A percentile compares a stretch with the other conserved stretches of the same genome.
phyloP scores from a whole-genome alignment of 2,888 invertebrate genomes.

The Polymixis flavicincta region DNA sequence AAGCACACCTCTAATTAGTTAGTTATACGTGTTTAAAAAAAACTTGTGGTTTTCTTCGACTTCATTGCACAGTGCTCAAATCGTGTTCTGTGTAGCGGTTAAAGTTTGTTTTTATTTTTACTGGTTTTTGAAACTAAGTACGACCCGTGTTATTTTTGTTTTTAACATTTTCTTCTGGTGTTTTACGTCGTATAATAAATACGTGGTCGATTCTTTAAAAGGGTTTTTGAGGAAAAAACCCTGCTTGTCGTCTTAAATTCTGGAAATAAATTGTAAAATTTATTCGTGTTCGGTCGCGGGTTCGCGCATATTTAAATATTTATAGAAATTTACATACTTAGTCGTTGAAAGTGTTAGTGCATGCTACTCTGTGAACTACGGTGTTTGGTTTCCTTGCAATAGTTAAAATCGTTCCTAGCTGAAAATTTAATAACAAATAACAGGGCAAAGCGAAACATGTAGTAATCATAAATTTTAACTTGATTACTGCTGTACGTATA shows the following conservation, averaged over 20 bases:
- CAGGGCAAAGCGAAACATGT: not conserved
- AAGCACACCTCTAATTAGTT: slow-evolving; percentile 72
- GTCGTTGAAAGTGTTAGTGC: slow-evolving; percentile 48
- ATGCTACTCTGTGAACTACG: slow-evolving; percentile 45
- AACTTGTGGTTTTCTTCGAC: slow-evolving; percentile 61
- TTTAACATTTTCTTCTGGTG: not conserved
- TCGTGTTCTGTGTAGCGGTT: slow-evolving; percentile 32
- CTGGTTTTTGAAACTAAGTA: slow-evolving; percentile 28
- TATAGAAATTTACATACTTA: slow-evolving; percentile 64
- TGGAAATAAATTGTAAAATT: slow-evolving; percentile 41
- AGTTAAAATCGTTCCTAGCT: not conserved
- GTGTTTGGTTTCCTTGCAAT: slow-evolving; percentile 15
- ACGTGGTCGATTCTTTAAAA: not conserved
- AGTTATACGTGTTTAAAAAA: slow-evolving; percentile 72
- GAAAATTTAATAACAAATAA: not conserved
- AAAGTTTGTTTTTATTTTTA: slow-evolving; percentile 8
- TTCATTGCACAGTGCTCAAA: slow-evolving; percentile 57
- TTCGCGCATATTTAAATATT: slow-evolving; percentile 64
- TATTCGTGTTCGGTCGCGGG: slow-evolving; percentile 34
- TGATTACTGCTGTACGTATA: not conserved
- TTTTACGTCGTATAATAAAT: not conserved
- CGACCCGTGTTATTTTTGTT: slow-evolving; percentile 35
- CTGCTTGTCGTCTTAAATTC: slow-evolving; percentile 12
- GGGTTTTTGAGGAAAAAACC: not conserved
- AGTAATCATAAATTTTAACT: not conserved